phyloP scores from a whole-genome alignment of 2,797 vertebrate species.

The Eospalax fontanierii region DNA sequence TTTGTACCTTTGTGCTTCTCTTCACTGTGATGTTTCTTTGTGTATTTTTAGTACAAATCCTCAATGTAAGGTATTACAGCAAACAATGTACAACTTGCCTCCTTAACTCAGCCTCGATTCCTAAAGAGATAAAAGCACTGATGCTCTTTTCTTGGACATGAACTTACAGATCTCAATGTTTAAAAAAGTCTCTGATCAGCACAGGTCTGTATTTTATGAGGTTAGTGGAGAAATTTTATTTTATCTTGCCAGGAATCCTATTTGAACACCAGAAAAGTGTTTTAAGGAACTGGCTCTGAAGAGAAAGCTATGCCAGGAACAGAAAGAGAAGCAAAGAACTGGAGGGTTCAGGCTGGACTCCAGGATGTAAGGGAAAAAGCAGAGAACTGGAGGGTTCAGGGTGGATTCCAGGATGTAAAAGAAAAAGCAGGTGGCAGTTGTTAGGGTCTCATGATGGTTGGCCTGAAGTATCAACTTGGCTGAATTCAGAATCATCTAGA shows the following conservation, averaged over 20 bases:
- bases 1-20: neutral
- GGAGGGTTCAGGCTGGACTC: neutral
- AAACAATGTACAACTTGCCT: neutral
- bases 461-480: neutral
- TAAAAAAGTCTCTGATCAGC: conserved; percentile 2
- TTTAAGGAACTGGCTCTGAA: conserved; percentile 52
- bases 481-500: neutral
- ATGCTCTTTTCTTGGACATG: neutral
- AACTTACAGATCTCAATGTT: neutral
- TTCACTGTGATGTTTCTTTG: conserved; percentile 22
- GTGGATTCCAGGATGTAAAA: neutral
- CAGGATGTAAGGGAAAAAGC: neutral
- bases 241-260: conserved; percentile 60
- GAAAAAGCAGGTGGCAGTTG: neutral
- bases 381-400: conserved; percentile 1
- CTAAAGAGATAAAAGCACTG: conserved; percentile 10
- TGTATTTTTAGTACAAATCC: conserved; percentile 5
- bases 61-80: neutral
- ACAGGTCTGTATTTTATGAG: conserved; percentile 59
- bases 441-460: neutral
- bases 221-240: conserved; percentile 62
- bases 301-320: conserved; percentile 3
- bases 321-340: conserved; percentile 35
- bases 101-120: neutral
- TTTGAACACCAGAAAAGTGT: conserved; percentile 69